phyloP scores from a whole-genome alignment of 2,797 vertebrate species.

The Arnoldichthys spilopterus region DNA sequence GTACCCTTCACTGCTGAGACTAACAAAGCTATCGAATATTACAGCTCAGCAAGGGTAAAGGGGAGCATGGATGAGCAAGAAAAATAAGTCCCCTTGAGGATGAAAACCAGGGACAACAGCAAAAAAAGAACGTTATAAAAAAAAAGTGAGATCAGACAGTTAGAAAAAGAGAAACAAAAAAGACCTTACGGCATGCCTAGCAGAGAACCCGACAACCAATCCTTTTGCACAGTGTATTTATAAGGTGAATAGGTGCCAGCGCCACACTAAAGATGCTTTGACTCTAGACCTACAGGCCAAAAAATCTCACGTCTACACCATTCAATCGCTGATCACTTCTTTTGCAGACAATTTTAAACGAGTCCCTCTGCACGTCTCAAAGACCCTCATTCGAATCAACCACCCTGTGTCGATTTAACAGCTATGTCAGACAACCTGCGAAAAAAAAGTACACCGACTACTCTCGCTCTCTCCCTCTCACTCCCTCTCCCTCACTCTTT shows the following conservation, averaged over 20 bases:
- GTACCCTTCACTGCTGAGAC: constrained; percentile 69
- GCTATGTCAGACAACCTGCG: constrained; percentile 4
- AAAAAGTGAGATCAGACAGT: constrained; percentile 5
- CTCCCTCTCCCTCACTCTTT: constrained; percentile 18
- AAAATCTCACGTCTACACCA: neutral
- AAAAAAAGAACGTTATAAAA: constrained; percentile 41
- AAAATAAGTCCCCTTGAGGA: constrained; percentile 60
- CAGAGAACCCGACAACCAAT: constrained; percentile 29
- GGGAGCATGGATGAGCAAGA: constrained; percentile 58
- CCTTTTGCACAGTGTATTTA: constrained; percentile 31
- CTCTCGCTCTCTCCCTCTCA: constrained; percentile 13
- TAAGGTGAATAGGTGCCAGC: constrained; percentile 21
- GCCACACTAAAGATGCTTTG: constrained; percentile 6
- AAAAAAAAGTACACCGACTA: constrained; percentile 32
- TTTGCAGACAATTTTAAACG: constrained; percentile 13
- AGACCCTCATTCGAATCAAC: constrained; percentile 7
- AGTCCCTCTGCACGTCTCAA: neutral
- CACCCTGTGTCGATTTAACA: constrained; percentile 12
- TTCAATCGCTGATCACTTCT: constrained; percentile 7
- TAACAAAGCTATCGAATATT: constrained; percentile 77
- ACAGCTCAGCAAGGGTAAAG: constrained; percentile 70
- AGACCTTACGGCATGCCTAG: constrained; percentile 11
- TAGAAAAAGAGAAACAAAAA: neutral
- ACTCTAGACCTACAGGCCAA: neutral
- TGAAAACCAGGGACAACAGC: constrained; percentile 59